These are phyloP conservation scores for Muricea muricata DNA, from an alignment of 92 coral and sea anemone genomes.

Conservation along the genomic window DNA sequence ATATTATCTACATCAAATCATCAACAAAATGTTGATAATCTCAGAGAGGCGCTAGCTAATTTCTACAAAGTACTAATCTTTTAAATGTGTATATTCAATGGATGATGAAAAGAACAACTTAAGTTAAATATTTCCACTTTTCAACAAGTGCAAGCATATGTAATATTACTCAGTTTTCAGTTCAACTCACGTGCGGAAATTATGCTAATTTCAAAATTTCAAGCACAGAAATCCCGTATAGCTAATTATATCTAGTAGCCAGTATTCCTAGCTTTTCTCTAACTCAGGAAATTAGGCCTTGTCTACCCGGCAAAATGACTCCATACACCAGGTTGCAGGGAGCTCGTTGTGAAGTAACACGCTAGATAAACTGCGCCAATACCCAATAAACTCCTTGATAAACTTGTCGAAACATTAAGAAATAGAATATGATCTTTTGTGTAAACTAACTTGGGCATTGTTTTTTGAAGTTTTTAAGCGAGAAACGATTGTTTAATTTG, in stretches of 20 bases:
- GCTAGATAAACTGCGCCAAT: background rate
- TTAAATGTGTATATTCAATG: no score
- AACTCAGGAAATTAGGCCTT: conserved; percentile 30
- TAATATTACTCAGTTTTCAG: no score
- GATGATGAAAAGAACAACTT: no score
- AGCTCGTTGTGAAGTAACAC: background rate
- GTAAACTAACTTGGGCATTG: background rate
- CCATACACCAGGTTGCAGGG: conserved; percentile 1
- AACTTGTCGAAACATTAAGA: background rate
- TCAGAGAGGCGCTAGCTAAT: no score
- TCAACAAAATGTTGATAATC: no score
- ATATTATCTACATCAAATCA: no score
- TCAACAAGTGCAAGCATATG: no score
- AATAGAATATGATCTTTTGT: background rate
- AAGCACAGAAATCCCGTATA: background rate
- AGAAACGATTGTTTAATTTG: conserved; percentile 18
- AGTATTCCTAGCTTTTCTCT: background rate
- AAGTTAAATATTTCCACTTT: no score
- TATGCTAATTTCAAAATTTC: background rate
- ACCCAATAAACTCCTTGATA: background rate
- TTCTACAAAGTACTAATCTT: no score
- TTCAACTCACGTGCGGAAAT: no score
- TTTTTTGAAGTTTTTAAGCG: background rate
- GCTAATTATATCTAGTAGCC: conserved; percentile 13
- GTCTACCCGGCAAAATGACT: conserved; percentile 33